These are phyloP conservation scores for Minunthozetes semirufus DNA, from an alignment of 2,888 invertebrate genomes.

Conservation along the genomic window DNA sequence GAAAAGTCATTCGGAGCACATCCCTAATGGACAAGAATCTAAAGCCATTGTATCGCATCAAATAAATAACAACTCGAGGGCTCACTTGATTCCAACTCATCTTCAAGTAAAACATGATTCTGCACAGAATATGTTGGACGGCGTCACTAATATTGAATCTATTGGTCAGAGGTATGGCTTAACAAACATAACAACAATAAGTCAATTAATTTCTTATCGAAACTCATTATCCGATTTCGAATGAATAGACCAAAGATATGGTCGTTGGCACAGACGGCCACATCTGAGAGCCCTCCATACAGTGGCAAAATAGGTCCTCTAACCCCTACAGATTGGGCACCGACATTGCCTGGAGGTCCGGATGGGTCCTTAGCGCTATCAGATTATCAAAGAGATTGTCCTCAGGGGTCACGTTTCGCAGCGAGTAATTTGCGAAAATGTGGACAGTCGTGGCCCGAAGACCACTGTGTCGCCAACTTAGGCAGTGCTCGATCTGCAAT, in stretches of 20 bases:
- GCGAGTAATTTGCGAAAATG: constrained; percentile 5
- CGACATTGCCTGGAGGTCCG: neutral
- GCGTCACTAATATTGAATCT: neutral
- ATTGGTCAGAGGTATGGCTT: neutral
- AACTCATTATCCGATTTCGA: neutral
- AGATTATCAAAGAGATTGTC: constrained; percentile 18
- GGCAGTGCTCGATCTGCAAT: neutral
- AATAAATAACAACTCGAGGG: constrained; percentile 9
- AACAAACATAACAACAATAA: neutral
- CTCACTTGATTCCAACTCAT: neutral
- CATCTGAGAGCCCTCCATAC: constrained; percentile 24
- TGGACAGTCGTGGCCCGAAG: neutral
- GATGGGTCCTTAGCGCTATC: neutral
- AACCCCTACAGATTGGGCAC: constrained; percentile 19
- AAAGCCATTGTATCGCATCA: neutral
- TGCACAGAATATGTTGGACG: constrained; percentile 24
- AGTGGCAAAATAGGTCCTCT: neutral
- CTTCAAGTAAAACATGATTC: constrained; percentile 1
- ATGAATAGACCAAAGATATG: constrained; percentile 31
- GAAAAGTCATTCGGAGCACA: neutral
- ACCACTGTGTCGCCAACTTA: neutral
- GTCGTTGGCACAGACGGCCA: constrained; percentile 34
- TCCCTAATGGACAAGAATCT: neutral
- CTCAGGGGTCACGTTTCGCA: neutral
- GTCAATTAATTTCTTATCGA: neutral